phyloP scores from a whole-genome alignment of 2,797 vertebrate species.

The Onychomys leucogaster region DNA sequence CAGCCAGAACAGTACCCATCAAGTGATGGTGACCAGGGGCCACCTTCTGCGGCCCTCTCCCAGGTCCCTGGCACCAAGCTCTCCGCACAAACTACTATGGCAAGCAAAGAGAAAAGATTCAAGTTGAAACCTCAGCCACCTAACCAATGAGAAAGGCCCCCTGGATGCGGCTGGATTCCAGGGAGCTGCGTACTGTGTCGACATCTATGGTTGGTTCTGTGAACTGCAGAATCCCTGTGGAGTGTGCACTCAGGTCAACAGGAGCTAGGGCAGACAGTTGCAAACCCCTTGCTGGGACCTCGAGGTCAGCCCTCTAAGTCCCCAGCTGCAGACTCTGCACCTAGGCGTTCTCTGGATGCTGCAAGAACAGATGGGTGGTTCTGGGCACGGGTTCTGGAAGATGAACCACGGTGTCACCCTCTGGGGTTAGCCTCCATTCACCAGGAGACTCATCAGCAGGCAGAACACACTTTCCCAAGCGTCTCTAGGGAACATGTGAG shows the following conservation, averaged over 20 bases:
- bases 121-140: not conserved
- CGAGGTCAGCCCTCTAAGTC: no score
- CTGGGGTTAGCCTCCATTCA: no score
- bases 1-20: not conserved
- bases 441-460: no score
- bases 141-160: not conserved
- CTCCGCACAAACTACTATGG: not conserved
- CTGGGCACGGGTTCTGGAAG: not conserved
- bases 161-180: accelerated
- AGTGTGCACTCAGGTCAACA: accelerated
- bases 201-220: conserved; percentile 44
- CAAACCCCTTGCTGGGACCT: not conserved
- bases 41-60: not conserved
- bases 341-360: no score
- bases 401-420: not conserved
- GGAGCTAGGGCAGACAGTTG: not conserved
- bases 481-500: not conserved
- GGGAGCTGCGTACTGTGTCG: conserved; percentile 63
- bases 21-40: not conserved
- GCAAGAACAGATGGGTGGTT: not conserved
- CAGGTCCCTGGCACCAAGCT: not conserved
- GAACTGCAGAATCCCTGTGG: conserved; percentile 13
- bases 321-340: not conserved
- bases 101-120: conserved; percentile 22
- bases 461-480: not conserved